Base-by-base conservation (phyloP, 1,140 invertebrate genomes). In the Platyura marginata region DNA sequence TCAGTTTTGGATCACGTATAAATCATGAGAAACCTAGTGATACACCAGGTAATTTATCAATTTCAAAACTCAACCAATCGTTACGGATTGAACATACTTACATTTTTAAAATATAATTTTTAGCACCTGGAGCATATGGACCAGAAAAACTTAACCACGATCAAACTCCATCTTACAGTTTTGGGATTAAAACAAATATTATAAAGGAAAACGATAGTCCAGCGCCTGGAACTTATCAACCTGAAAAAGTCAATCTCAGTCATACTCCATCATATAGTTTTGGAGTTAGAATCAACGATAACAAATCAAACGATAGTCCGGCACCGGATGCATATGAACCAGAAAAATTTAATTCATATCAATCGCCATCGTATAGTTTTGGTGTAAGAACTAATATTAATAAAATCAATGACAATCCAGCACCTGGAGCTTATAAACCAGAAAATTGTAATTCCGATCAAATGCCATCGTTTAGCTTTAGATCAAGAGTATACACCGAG, bases 361-460 rank as follows among this genome's bases (percentile, higher is more conserved):
- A 67, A 48, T 65, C 69, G 8, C 67, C 68, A 3, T 51, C 65
- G 20, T 70, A 58, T 42, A 62, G 56, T 3, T 63, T 71, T 13
- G 61, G 64, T 49, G 3, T 15, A 34, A 11, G 32, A 4, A 3
- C 32, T 3, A 15, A 34, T 4, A 11, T n/a, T 11, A 34, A 34
- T n/a, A 34, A n/a, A n/a, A 34, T n/a, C 11, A 34, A 64, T 36
- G 63, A 67, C 41, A 67, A 63, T 3, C 77, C 77, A 47, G 79
- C 66, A 21, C 72, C 72, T 19, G 69, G 68, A 47, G 58, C 64
- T 68, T 73, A 72, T 44, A 56, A 52, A 25, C 68, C 70, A n/a
- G 79, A 79, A 49, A 76, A 74, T 53, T 67, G 72, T n/a, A 71
- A 77, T 36, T 59, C 73, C 46, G 71, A 77, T 51, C 70, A 63